phyloP scores from a whole-genome alignment of 30 jellyfish, hydroid and myxozoan species.

The Nemopilema nomurai region DNA sequence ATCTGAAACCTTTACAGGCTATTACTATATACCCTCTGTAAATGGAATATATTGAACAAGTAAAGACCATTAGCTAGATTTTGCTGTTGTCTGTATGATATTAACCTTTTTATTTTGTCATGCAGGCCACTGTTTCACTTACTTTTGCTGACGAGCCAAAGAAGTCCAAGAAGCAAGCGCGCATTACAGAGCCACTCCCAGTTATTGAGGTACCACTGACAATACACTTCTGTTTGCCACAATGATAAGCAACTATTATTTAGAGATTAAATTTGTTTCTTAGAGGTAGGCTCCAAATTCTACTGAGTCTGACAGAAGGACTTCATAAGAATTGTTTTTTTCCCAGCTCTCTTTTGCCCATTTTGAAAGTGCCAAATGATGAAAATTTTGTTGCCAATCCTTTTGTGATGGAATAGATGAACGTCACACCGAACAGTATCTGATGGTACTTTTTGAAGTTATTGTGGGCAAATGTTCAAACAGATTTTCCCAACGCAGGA shows the following conservation, averaged over 20 bases:
- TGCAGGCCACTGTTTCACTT: constrained; percentile 79
- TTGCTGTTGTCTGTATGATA: not conserved
- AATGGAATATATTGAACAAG: too few relatives aligned
- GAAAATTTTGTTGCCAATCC: constrained; percentile 41
- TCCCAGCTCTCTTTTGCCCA: too few relatives aligned
- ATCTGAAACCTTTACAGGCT: too few relatives aligned
- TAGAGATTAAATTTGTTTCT: not conserved
- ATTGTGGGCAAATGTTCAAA: too few relatives aligned
- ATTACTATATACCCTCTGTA: too few relatives aligned
- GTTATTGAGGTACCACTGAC: constrained; percentile 84
- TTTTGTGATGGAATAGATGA: constrained; percentile 29
- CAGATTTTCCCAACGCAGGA: too few relatives aligned
- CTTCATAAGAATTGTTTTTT: too few relatives aligned
- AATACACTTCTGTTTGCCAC: not conserved
- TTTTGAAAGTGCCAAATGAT: constrained; percentile 30
- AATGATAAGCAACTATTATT: not conserved
- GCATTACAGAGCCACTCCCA: constrained; percentile 81
- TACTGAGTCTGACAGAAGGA: not conserved
- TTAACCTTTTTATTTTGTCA: not conserved
- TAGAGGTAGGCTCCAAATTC: not conserved
- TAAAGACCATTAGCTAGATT: too few relatives aligned
- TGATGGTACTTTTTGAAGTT: constrained; percentile 14
- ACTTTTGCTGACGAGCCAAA: constrained; percentile 79
- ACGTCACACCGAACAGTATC: constrained; percentile 20
- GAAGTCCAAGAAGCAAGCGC: constrained; percentile 73